Percentiles rank a stretch among this genome's conserved stretches.
phyloP scores from a whole-genome alignment of 2,888 invertebrate species.

The Amphipoea lucens region DNA sequence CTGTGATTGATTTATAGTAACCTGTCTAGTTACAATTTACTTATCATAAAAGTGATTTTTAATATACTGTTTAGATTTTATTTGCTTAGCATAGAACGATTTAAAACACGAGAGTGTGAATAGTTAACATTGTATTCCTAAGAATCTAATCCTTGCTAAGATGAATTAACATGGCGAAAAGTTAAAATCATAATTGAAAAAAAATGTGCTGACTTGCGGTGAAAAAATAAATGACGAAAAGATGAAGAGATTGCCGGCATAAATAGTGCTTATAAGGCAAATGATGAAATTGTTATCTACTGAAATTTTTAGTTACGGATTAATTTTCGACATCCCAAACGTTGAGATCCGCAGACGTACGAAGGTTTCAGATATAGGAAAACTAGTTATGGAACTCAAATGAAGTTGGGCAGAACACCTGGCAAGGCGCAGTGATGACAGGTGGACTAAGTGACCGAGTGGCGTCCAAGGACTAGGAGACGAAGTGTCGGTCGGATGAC shows the following conservation, averaged over 20 bases:
- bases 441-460: not conserved
- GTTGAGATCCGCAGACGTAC: no score
- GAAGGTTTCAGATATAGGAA: no score
- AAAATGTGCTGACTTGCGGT: not conserved
- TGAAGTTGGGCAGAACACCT: not conserved
- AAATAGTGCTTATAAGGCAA: not conserved
- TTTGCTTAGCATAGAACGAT: not conserved
- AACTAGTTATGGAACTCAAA: not conserved
- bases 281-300: not conserved
- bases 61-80: slow-evolving; percentile 19
- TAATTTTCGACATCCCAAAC: not conserved
- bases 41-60: slow-evolving; percentile 54
- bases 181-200: not conserved
- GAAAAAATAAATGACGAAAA: not conserved
- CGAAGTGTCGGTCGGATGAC: not conserved
- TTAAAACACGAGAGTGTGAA: not conserved
- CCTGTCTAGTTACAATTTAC: slow-evolving; percentile 46
- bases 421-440: not conserved
- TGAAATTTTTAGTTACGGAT: not conserved
- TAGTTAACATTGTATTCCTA: not conserved
- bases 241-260: not conserved
- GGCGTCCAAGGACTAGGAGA: not conserved
- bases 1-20: slow-evolving; percentile 64
- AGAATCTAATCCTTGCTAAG: not conserved
- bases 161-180: not conserved